phyloP scores from a whole-genome alignment of 2,113 vertebrate genomes.

The Tachysurus vachellii region DNA sequence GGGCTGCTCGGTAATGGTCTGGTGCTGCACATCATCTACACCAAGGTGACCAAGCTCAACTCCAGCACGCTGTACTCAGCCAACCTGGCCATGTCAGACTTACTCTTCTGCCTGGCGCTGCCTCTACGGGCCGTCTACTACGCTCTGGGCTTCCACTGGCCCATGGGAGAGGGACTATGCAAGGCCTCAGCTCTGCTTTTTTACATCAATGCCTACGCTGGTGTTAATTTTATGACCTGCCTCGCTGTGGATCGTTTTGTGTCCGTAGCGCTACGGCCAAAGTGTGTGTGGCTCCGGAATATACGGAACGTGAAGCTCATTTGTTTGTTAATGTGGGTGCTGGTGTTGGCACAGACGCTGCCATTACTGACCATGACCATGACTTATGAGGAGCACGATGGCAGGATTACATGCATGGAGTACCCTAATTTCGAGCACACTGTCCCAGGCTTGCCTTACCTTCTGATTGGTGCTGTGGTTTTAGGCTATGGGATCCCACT shows the following conservation, averaged over 20 bases:
- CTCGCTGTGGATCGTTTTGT: constrained; percentile 91
- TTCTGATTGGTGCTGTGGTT: constrained; percentile 85
- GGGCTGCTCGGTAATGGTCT: constrained; percentile 87
- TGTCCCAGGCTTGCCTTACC: constrained; percentile 73
- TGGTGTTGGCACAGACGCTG: constrained; percentile 89
- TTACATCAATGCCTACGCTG: constrained; percentile 92
- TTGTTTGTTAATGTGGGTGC: constrained; percentile 85
- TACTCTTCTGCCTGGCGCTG: constrained; percentile 86
- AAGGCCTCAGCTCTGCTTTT: constrained; percentile 83
- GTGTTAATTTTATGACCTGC: constrained; percentile 97
- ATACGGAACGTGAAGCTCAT: constrained; percentile 75
- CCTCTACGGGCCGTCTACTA: constrained; percentile 89
- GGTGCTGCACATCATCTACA: constrained; percentile 84
- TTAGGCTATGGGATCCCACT: constrained; percentile 85
- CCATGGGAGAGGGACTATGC: constrained; percentile 79
- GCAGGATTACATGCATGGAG: constrained; percentile 88
- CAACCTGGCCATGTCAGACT: constrained; percentile 89
- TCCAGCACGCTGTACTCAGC: constrained; percentile 93
- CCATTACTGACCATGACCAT: constrained; percentile 81
- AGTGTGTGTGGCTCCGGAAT: constrained; percentile 74
- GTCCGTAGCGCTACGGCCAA: constrained; percentile 85
- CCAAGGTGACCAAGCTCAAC: constrained; percentile 91
- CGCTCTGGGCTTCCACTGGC: constrained; percentile 87
- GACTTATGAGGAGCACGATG: constrained; percentile 67
- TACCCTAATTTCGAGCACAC: constrained; percentile 89